Conservation (phyloP, 2,888 invertebrate species). For the Ceriagrion tenellum region DNA sequence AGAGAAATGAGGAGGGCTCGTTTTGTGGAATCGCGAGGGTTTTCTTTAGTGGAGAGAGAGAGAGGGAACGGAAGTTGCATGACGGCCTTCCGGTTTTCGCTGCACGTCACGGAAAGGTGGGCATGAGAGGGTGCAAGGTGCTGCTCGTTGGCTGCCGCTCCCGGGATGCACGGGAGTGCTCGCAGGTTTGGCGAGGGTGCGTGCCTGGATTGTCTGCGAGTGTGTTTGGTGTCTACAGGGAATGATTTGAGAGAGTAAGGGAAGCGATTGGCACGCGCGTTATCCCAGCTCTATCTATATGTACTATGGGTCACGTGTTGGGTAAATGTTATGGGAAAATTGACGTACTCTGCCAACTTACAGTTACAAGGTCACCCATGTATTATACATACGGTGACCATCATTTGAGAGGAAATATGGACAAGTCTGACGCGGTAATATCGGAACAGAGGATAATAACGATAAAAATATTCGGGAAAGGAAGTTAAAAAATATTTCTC, state of each 20-base stretch:
- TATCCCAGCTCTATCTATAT: not conserved
- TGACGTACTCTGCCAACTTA: too few species aligned
- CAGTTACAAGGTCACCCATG: too few species aligned
- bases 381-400: too few species aligned
- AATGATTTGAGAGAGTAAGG: too few species aligned
- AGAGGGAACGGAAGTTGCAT: slow-evolving; percentile 62
- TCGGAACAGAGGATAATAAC: too few species aligned
- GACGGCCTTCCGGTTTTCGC: slow-evolving; percentile 54
- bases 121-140: slow-evolving; percentile 51
- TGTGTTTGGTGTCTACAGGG: too few species aligned
- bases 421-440: too few species aligned
- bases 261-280: not conserved
- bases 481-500: too few species aligned
- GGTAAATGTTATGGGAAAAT: too few species aligned
- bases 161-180: not conserved
- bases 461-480: too few species aligned
- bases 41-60: not conserved
- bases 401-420: too few species aligned
- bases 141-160: not conserved
- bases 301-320: too few species aligned
- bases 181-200: not conserved
- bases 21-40: not conserved
- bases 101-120: slow-evolving; percentile 43
- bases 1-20: not conserved
- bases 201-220: not conserved